Conservation (phyloP, 2,113 vertebrate genomes). For the Acrocephalus kingi region DNA sequence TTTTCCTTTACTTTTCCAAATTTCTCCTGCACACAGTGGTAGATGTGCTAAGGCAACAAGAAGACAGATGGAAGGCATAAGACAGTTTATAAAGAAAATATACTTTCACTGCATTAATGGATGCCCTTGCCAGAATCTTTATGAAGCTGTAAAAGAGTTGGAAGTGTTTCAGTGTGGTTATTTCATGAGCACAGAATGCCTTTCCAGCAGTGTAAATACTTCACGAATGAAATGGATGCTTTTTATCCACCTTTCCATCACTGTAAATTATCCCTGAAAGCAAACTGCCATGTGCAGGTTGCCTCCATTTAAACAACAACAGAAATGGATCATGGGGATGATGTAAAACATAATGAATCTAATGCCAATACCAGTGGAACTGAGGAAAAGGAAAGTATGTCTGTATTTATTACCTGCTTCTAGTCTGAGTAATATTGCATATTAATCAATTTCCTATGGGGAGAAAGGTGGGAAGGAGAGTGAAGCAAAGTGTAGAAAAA, state of each 20-base stretch:
- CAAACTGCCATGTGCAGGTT: slow-evolving; percentile 53
- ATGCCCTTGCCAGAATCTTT: slow-evolving; percentile 66
- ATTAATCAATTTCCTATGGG: slow-evolving; percentile 53
- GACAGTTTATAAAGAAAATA: slow-evolving; percentile 69
- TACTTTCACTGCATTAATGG: slow-evolving; percentile 66
- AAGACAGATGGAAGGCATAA: slow-evolving; percentile 54
- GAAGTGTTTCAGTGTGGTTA: slow-evolving; percentile 63
- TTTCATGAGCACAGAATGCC: slow-evolving; percentile 29
- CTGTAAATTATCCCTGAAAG: slow-evolving; percentile 68
- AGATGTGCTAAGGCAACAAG: slow-evolving; percentile 32
- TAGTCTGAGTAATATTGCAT: slow-evolving; percentile 51
- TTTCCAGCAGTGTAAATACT: slow-evolving; percentile 65
- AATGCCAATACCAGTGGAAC: slow-evolving; percentile 61
- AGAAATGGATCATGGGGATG: slow-evolving; percentile 61
- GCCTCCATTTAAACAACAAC: slow-evolving; percentile 60
- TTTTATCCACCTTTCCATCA: slow-evolving; percentile 68
- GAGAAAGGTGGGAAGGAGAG: background rate
- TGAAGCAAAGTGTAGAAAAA: background rate
- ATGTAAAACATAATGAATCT: slow-evolving; percentile 70
- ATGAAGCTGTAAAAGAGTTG: slow-evolving; percentile 68
- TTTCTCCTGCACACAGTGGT: background rate
- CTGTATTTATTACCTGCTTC: slow-evolving; percentile 45
- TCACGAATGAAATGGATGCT: slow-evolving; percentile 64
- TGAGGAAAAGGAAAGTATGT: slow-evolving; percentile 31
- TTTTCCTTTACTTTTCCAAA: background rate